Conservation (phyloP, 1,140 invertebrate genomes). For the Drosophila prosaltans region DNA sequence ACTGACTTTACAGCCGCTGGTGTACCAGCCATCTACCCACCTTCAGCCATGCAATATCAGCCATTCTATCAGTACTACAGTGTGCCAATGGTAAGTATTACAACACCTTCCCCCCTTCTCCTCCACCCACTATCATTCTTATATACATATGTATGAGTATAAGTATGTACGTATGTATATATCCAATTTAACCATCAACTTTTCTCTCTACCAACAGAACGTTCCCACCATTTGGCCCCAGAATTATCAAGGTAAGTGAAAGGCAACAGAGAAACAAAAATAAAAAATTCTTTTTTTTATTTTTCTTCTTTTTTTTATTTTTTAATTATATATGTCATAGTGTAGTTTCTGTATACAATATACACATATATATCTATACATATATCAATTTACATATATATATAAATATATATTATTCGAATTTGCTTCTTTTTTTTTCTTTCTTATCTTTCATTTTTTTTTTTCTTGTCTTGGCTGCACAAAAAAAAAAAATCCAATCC, state of each 20-base stretch:
- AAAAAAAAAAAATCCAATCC: slow-evolving; percentile 31
- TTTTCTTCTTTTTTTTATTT: slow-evolving; percentile 21
- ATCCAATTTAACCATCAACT: background rate
- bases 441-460: slow-evolving; percentile 14
- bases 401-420: slow-evolving; percentile 44
- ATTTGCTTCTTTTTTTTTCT: slow-evolving; percentile 63
- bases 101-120: background rate
- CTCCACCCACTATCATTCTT: background rate
- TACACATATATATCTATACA: slow-evolving; percentile 5
- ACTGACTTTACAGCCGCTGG: slow-evolving; percentile 83
- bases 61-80: slow-evolving; percentile 84
- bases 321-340: slow-evolving; percentile 36
- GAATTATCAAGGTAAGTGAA: slow-evolving; percentile 83
- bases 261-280: background rate
- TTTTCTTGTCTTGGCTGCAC: slow-evolving; percentile 69
- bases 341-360: slow-evolving; percentile 45
- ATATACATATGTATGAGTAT: too few relatives aligned
- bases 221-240: slow-evolving; percentile 83
- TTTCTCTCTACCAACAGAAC: slow-evolving; percentile 58
- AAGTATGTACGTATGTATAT: too few relatives aligned
- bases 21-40: slow-evolving; percentile 83
- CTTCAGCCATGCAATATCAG: slow-evolving; percentile 83
- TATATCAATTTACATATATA: slow-evolving; percentile 21
- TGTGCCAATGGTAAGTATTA: slow-evolving; percentile 82
- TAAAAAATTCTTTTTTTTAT: slow-evolving; percentile 11